Conservation (phyloP, 2,797 vertebrate species). For the Chanos chanos region DNA sequence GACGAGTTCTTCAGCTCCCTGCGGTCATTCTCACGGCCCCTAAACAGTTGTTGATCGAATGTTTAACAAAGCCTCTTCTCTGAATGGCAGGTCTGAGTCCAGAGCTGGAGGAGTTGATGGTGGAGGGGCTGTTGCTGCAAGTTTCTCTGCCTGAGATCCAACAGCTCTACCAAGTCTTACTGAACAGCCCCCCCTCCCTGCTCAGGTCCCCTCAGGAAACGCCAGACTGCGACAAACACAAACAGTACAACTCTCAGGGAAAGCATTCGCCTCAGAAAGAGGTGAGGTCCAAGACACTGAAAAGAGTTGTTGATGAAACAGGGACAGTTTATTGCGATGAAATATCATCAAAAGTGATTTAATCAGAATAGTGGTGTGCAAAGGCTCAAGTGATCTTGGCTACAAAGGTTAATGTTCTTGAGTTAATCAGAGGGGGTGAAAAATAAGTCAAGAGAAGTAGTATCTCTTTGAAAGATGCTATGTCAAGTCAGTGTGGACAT, state of each 20-base stretch:
- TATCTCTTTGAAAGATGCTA: too few species aligned
- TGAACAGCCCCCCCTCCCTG: constrained; percentile 71
- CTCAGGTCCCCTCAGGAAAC: constrained; percentile 56
- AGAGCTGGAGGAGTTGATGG: constrained; percentile 90
- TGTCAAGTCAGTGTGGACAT: too few species aligned
- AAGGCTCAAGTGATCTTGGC: too few species aligned
- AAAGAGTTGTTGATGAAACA: not conserved
- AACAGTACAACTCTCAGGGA: constrained; percentile 60
- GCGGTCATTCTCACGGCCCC: too few species aligned
- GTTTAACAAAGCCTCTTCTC: too few species aligned
- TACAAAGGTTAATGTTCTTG: too few species aligned
- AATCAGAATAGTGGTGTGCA: too few species aligned
- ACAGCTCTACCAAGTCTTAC: constrained; percentile 80
- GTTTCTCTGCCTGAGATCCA: constrained; percentile 91
- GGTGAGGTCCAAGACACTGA: constrained; percentile 41
- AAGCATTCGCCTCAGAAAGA: constrained; percentile 53
- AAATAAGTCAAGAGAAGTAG: too few species aligned
- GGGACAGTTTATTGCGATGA: not conserved
- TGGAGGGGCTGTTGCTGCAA: constrained; percentile 93
- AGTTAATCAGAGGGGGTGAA: too few species aligned
- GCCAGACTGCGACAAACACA: constrained; percentile 56
- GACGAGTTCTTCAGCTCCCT: too few species aligned
- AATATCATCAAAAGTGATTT: too few species aligned
- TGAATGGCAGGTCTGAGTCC: constrained; percentile 77
- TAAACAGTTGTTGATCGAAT: too few species aligned